Conservation (phyloP, 2,888 invertebrate species). For the Dynastes maya region DNA sequence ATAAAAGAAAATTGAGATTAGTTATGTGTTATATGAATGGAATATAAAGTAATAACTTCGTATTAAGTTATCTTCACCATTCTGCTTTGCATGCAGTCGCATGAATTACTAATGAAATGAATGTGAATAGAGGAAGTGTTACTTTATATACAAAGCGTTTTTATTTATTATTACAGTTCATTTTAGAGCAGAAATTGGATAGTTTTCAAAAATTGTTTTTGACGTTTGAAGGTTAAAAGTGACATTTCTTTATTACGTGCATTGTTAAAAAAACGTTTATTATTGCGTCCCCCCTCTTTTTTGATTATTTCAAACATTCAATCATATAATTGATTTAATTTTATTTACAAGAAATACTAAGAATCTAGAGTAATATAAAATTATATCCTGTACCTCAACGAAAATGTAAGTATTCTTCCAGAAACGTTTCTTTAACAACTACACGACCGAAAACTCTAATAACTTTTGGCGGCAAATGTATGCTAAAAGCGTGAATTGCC, state of each 20-base stretch:
- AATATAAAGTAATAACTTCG: slow-evolving; percentile 50
- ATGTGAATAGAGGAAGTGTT: slow-evolving; percentile 50
- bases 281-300: background rate
- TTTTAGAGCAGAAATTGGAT: too few relatives aligned
- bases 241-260: slow-evolving; percentile 34
- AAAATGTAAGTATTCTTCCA: slow-evolving; percentile 50
- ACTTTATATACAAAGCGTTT: slow-evolving; percentile 5
- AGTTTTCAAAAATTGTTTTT: slow-evolving; percentile 40
- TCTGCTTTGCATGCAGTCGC: slow-evolving; percentile 56
- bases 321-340: background rate
- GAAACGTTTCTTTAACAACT: slow-evolving; percentile 46
- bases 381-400: slow-evolving; percentile 22
- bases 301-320: background rate
- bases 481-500: slow-evolving; percentile 60
- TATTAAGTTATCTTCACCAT: slow-evolving; percentile 55
- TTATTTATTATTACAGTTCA: too few relatives aligned
- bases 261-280: slow-evolving; percentile 47
- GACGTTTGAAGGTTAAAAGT: slow-evolving; percentile 15
- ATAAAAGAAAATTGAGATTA: too few relatives aligned
- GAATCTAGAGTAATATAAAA: slow-evolving; percentile 11
- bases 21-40: too few relatives aligned
- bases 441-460: slow-evolving; percentile 45
- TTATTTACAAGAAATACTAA: background rate
- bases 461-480: slow-evolving; percentile 63
- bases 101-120: slow-evolving; percentile 62